phyloP scores from a whole-genome alignment of 2,113 vertebrate species.

The Martes martes region DNA sequence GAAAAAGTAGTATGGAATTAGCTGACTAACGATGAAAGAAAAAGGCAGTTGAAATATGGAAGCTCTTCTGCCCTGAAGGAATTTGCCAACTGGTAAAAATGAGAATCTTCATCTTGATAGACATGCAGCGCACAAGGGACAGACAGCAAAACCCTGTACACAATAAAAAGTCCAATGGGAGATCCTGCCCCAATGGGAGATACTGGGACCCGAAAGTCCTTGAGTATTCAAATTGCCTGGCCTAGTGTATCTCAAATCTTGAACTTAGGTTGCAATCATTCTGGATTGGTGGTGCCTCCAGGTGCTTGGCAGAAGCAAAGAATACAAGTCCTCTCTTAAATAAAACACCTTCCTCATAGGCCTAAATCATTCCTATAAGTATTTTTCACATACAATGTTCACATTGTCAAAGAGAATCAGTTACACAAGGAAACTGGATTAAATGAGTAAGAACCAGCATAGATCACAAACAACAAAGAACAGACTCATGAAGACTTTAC shows the following conservation, averaged over 20 bases:
- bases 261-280: conserved; percentile 11
- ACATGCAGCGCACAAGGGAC: not conserved
- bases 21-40: not conserved
- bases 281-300: not conserved
- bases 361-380: conserved; percentile 8
- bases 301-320: not conserved
- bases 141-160: not conserved
- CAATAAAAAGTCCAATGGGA: not conserved
- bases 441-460: conserved; percentile 16
- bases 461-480: not conserved
- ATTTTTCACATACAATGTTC: not conserved
- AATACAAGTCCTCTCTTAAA: not conserved
- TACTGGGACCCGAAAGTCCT: not conserved
- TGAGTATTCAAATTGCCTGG: not conserved
- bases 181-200: not conserved
- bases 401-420: not conserved
- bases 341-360: not conserved
- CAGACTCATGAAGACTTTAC: not conserved
- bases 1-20: not conserved
- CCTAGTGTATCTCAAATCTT: not conserved
- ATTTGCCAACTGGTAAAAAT: not conserved
- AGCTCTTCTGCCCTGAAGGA: not conserved
- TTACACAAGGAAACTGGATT: not conserved
- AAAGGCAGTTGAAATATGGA: not conserved
- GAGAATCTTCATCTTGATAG: not conserved